Base-by-base conservation (phyloP, 2,888 invertebrate species). In the Synergus gifuensis region DNA sequence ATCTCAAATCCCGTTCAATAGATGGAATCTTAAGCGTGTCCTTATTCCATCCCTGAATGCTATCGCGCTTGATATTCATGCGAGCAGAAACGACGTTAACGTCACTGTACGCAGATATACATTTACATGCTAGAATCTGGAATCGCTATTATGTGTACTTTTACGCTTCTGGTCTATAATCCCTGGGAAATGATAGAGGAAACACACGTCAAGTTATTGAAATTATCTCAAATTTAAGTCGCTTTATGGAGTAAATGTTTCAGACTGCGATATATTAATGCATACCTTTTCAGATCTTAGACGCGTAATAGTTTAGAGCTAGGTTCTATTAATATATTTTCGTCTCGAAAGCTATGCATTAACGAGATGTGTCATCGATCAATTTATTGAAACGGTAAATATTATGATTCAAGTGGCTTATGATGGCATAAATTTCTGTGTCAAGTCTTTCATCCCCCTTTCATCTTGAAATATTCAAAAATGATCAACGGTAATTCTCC, bases 51-150 rank as follows among this genome's bases (percentile, higher is more conserved):
- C 73, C 73, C 49, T 73, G 73, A 73, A 73, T 73, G 73, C 73
- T 73, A 73, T 73, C 73, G 73, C 69, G n/a, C 49, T 69, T 73
- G 73, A 73, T 73, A 73, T 73, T 73, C 73, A 73, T 69, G 46
- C 46, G 46, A 69, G 46, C 28, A 46, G 73, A 73, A 73, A 73
- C 36, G 73, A 73, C 49, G 16, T 54, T 73, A 73, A 73, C 54
- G 54, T 73, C 49, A 73, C 28, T 67, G 40, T 67, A 49, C 36
- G 11, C 36, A 73, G 4, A 69, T 69, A 28, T 73, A 40, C 73
- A 73, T 73, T 73, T 73, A 36, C 73, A 54, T 54, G 36, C 28
- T 8, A 49, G 12, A 69, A 49, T 46, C 69, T 28, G 28, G 46
- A 69, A 49, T 69, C 1, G 5, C 28, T 69, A 69, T 69, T 49